phyloP scores from a whole-genome alignment of 1,140 invertebrate species.

The Potamilus streckersoni region DNA sequence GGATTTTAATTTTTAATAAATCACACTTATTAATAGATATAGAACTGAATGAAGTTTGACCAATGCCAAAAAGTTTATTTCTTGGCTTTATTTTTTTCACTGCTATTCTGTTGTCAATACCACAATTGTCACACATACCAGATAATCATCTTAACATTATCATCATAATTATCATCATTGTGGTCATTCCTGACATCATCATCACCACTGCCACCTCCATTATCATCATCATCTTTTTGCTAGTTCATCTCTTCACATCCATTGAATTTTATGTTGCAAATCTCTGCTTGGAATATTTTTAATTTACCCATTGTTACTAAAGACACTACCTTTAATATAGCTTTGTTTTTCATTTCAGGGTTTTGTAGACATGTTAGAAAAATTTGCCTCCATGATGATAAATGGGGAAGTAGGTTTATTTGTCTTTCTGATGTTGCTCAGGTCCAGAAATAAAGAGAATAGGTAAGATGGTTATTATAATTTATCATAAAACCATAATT shows the following conservation, averaged over 20 bases:
- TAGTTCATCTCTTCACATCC: neutral
- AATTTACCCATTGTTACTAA: neutral
- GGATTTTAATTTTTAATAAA: no score
- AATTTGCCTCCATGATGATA: constrained; percentile 53
- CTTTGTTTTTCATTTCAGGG: constrained; percentile 36
- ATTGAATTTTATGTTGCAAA: neutral
- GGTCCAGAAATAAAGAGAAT: constrained; percentile 32
- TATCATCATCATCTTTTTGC: neutral
- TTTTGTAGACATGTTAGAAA: constrained; percentile 58
- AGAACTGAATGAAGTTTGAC: no score
- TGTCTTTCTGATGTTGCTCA: constrained; percentile 51
- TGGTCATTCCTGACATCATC: no score
- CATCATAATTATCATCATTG: no score
- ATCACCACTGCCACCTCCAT: no score
- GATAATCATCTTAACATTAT: no score
- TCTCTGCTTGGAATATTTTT: neutral
- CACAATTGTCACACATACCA: no score
- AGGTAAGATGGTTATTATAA: constrained; percentile 21
- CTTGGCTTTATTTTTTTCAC: no score
- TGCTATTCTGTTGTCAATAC: no score
- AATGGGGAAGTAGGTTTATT: constrained; percentile 55
- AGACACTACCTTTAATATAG: neutral
- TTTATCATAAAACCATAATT: neutral
- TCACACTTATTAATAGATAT: no score
- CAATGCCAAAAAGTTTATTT: no score